These are phyloP conservation scores for Isichthys henryi DNA, from an alignment of 2,113 vertebrate genomes.

Conservation along the genomic window DNA sequence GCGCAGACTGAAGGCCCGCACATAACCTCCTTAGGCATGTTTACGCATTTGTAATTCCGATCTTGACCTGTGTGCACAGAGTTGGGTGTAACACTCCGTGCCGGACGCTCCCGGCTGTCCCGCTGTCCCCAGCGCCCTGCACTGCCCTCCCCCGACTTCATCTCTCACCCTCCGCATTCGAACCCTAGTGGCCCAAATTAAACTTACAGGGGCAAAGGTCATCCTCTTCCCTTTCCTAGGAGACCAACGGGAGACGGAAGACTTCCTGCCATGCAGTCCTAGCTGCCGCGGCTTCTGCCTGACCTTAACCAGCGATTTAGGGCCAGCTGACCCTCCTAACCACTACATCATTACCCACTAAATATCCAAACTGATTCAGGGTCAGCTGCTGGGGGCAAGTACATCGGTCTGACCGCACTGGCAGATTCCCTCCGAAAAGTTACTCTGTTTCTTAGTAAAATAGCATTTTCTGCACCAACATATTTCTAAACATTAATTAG, in stretches of 20 bases:
- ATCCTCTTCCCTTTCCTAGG: neutral
- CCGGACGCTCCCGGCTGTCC: neutral
- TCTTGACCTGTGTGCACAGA: neutral
- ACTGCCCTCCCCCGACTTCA: slow-evolving; percentile 59
- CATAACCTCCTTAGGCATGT: slow-evolving; percentile 10
- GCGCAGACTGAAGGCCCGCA: slow-evolving; percentile 24
- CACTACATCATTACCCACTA: neutral
- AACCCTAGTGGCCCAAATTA: neutral
- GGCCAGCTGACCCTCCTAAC: neutral
- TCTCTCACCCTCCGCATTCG: slow-evolving; percentile 48
- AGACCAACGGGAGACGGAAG: neutral
- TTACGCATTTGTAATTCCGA: neutral
- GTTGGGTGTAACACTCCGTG: neutral
- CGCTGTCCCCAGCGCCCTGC: neutral
- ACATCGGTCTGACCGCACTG: neutral
- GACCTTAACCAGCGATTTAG: neutral
- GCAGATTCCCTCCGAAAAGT: neutral
- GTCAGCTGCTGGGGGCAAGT: slow-evolving; percentile 2
- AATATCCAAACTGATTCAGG: slow-evolving; percentile 7
- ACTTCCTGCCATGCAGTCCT: neutral
- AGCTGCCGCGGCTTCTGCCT: neutral
- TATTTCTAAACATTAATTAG: neutral
- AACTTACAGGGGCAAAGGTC: slow-evolving; percentile 6
- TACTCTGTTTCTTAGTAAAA: neutral
- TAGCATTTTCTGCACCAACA: neutral